These are phyloP conservation scores for Dryobotodes eremita DNA, from an alignment of 2,888 invertebrate species.

Conservation along the genomic window DNA sequence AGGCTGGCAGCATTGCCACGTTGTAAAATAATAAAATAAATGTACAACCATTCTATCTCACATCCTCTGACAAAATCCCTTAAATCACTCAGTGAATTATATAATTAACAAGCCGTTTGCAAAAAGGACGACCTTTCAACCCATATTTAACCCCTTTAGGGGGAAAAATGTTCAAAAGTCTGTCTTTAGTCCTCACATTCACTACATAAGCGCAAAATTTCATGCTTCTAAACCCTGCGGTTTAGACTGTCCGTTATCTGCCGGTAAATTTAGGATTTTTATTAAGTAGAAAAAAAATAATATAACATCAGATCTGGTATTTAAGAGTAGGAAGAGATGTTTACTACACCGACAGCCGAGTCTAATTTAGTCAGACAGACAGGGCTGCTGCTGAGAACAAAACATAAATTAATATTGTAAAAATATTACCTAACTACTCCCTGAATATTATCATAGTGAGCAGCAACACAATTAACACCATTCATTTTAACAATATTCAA, in stretches of 20 bases:
- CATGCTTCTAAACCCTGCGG: not conserved
- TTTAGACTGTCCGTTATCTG: not conserved
- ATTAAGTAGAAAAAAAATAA: not conserved
- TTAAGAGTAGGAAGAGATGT: not conserved
- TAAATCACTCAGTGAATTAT: not conserved
- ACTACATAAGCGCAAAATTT: not conserved
- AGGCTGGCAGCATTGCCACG: no score
- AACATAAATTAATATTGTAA: not conserved
- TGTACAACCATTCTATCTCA: no score
- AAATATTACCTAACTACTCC: constrained; percentile 56
- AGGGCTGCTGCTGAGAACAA: no score
- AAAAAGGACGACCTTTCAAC: not conserved
- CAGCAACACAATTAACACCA: constrained; percentile 53
- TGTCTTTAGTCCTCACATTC: not conserved
- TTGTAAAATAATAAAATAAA: not conserved
- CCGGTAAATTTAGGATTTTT: not conserved
- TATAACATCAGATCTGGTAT: not conserved
- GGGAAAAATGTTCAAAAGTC: not conserved
- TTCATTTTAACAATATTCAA: constrained; percentile 37
- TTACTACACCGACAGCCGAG: not conserved
- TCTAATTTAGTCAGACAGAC: not conserved
- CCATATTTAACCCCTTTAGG: not conserved
- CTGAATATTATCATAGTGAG: constrained; percentile 43
- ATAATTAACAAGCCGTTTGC: not conserved
- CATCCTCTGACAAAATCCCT: not conserved